A percentile compares a stretch with the other conserved stretches of the same genome.
phyloP scores from a whole-genome alignment of 2,797 vertebrate species.

The Menidia menidia region DNA sequence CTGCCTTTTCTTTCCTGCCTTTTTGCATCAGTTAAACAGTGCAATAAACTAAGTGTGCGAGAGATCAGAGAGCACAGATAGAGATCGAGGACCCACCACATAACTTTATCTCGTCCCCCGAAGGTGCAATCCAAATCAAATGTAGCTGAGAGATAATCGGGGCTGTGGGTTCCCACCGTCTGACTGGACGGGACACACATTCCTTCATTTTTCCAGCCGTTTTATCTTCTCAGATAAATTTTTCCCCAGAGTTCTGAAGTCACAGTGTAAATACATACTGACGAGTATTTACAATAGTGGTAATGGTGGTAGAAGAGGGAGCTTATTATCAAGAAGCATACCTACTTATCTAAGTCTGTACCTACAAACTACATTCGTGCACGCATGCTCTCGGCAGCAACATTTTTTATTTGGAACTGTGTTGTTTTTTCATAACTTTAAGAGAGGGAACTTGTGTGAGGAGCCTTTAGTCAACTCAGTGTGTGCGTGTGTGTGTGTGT shows the following conservation, averaged over 20 bases:
- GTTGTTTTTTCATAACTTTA: conserved; percentile 37
- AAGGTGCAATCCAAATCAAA: conserved; percentile 45
- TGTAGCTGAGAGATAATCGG: conserved; percentile 57
- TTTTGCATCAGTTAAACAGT: conserved; percentile 25
- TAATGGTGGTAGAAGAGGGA: conserved; percentile 67
- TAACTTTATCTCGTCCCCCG: conserved; percentile 29
- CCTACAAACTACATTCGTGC: conserved; percentile 4
- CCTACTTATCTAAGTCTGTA: too few relatives aligned
- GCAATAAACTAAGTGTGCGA: background rate
- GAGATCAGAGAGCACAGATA: conserved; percentile 20
- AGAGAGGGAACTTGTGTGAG: conserved; percentile 30
- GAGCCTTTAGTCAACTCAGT: conserved; percentile 23
- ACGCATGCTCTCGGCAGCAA: conserved; percentile 18
- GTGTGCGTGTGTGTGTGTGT: conserved; percentile 14
- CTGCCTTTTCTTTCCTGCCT: background rate
- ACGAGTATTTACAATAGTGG: conserved; percentile 77
- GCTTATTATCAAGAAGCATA: conserved; percentile 26
- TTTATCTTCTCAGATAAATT: conserved; percentile 42
- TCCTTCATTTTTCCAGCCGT: conserved; percentile 66
- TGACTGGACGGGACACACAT: conserved; percentile 58
- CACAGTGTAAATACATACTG: conserved; percentile 71
- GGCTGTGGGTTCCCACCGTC: conserved; percentile 61
- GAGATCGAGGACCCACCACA: conserved; percentile 24
- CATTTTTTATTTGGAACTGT: conserved; percentile 28
- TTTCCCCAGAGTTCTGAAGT: conserved; percentile 64